These are phyloP conservation scores for Pterostichus niger DNA, from an alignment of 2,888 invertebrate species.

Conservation along the genomic window DNA sequence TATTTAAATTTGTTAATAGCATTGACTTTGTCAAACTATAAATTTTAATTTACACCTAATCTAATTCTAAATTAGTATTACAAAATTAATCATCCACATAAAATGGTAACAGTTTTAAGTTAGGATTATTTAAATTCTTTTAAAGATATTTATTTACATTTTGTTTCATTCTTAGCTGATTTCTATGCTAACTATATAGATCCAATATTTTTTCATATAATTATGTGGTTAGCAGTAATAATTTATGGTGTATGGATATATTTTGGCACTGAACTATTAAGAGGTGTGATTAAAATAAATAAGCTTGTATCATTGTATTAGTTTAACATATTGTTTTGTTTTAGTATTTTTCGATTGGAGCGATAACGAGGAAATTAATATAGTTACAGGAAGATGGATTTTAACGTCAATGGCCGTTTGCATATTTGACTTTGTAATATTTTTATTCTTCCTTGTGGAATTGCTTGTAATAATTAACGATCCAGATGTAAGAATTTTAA, in stretches of 20 bases:
- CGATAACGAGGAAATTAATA: not conserved
- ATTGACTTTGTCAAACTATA: too few relatives aligned
- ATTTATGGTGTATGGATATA: not conserved
- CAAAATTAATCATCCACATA: too few relatives aligned
- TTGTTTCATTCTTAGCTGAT: not conserved
- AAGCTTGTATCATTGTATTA: not conserved
- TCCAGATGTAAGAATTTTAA: conserved; percentile 4
- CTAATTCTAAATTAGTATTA: too few relatives aligned
- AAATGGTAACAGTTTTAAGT: too few relatives aligned
- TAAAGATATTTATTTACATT: too few relatives aligned
- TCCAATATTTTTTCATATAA: conserved; percentile 3
- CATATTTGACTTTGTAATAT: conserved; percentile 13
- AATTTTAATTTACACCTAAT: too few relatives aligned
- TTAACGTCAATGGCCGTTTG: not conserved
- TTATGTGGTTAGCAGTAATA: not conserved
- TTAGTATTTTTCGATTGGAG: not conserved
- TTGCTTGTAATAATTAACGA: not conserved
- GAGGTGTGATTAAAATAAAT: not conserved
- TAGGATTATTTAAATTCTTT: too few relatives aligned
- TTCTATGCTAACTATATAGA: not conserved
- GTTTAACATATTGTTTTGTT: not conserved
- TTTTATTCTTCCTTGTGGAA: conserved; percentile 22
- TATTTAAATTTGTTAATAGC: too few relatives aligned
- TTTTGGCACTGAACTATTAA: not conserved
- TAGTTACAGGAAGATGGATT: not conserved